Percentiles rank a stretch among this genome's conserved stretches.
These are phyloP conservation scores for Patiria miniata DNA, from an alignment of 35 echinoderm and acorn worm genomes.

Conservation along the genomic window DNA sequence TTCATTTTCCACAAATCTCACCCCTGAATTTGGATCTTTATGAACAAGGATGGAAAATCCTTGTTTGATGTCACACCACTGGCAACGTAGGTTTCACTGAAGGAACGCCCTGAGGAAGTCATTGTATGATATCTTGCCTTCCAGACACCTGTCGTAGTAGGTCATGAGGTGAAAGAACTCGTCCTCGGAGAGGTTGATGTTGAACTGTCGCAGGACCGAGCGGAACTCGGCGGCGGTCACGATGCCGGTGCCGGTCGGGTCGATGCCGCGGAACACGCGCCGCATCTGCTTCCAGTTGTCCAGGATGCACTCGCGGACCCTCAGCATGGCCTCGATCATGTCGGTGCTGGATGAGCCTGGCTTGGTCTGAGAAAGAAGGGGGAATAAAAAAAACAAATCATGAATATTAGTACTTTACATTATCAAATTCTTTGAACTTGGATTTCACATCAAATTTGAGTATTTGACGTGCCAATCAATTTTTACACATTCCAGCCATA, in stretches of 20 bases:
- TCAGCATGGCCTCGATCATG: constrained; percentile 87
- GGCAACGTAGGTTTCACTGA: constrained; percentile 13
- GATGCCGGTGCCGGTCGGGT: constrained; percentile 70
- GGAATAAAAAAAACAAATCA: no score
- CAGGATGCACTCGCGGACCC: constrained; percentile 68
- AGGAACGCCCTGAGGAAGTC: constrained; percentile 96
- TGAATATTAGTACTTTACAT: no score
- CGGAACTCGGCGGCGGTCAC: constrained; percentile 81
- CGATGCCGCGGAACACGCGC: constrained; percentile 69
- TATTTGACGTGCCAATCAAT: no score
- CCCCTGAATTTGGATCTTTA: no score
- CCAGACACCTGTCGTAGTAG: constrained; percentile 86
- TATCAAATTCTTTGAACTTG: no score
- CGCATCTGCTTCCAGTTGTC: constrained; percentile 98
- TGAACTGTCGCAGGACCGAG: constrained; percentile 81
- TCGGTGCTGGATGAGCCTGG: constrained; percentile 54
- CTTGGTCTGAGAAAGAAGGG: constrained; percentile 44
- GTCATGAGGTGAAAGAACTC: constrained; percentile 98
- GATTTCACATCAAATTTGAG: no score
- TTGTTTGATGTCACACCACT: no score
- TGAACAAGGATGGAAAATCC: no score
- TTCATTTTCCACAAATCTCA: no score
- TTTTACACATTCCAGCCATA: no score
- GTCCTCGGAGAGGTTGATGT: constrained; percentile 90
- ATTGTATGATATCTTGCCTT: constrained; percentile 94